Conservation (phyloP, 1,140 invertebrate species). For the Arctopsyche grandis region DNA sequence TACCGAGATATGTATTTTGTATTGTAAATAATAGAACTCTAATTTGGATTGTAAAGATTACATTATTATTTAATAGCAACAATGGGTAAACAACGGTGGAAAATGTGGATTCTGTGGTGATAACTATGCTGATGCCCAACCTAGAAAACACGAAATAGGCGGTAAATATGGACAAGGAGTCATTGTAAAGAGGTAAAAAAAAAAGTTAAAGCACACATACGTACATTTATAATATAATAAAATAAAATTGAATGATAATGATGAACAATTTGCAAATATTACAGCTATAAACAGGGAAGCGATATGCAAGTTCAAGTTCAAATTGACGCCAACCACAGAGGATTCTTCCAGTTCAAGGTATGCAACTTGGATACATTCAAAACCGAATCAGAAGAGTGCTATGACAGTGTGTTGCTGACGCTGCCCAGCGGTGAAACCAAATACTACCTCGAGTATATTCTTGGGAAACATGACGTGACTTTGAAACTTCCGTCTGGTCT, state of each 20-base stretch:
- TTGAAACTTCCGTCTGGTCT: conserved; percentile 61
- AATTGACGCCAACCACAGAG: conserved; percentile 64
- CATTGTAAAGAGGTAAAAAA: conserved; percentile 59
- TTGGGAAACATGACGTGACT: conserved; percentile 43
- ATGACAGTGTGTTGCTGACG: conserved; percentile 60
- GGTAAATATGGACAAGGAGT: conserved; percentile 70
- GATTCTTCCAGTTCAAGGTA: conserved; percentile 66
- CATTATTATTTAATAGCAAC: conserved; percentile 54
- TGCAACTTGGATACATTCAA: conserved; percentile 59
- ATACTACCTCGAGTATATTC: conserved; percentile 40
- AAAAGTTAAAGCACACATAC: conserved; percentile 57
- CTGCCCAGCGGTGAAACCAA: conserved; percentile 58
- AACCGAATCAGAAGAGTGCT: conserved; percentile 66
- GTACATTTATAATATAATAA: neutral
- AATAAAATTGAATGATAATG: too few species aligned
- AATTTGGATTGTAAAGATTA: neutral
- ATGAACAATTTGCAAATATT: conserved; percentile 22
- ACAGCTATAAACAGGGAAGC: conserved; percentile 55
- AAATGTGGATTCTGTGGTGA: conserved; percentile 71
- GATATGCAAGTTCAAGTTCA: conserved; percentile 58
- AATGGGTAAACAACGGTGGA: conserved; percentile 64
- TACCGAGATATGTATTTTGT: too few species aligned
- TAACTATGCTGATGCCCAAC: conserved; percentile 62
- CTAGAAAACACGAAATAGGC: conserved; percentile 72
- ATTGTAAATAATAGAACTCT: too few species aligned